Percentiles rank a stretch among this genome's conserved stretches.
phyloP scores from a whole-genome alignment of 2,113 vertebrate genomes.

The Fregata magnificens region DNA sequence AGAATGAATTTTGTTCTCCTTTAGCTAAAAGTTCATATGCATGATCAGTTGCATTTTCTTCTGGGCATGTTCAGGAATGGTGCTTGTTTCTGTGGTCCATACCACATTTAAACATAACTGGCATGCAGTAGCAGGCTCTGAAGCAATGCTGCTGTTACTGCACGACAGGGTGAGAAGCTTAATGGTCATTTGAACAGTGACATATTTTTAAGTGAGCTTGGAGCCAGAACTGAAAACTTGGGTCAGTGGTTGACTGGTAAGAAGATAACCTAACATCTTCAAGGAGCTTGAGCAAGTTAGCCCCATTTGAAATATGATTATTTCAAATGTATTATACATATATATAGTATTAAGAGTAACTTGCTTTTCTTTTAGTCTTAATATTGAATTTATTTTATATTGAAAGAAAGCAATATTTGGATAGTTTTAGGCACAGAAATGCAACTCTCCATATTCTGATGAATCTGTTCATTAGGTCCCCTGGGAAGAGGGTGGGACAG shows the following conservation, averaged over 20 bases:
- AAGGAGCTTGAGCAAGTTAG: background rate
- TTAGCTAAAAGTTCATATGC: background rate
- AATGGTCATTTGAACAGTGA: background rate
- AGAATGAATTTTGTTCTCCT: background rate
- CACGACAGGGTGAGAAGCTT: background rate
- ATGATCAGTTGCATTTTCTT: background rate
- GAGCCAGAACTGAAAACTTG: background rate
- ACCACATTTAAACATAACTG: background rate
- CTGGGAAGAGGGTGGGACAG: background rate
- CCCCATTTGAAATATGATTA: background rate
- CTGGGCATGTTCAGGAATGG: background rate
- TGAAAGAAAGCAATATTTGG: background rate
- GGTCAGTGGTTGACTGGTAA: background rate
- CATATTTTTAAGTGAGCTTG: background rate
- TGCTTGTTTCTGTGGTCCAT: background rate
- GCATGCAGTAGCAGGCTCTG: background rate
- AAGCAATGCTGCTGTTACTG: background rate
- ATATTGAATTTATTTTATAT: background rate
- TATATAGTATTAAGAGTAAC: background rate
- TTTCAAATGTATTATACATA: too few species aligned
- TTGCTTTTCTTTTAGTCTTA: background rate
- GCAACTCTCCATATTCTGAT: rapidly evolving
- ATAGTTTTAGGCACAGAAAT: background rate
- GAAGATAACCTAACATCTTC: background rate
- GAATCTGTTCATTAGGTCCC: background rate